phyloP scores from a whole-genome alignment of 2,113 vertebrate species.

The Phylloscopus whistleri region DNA sequence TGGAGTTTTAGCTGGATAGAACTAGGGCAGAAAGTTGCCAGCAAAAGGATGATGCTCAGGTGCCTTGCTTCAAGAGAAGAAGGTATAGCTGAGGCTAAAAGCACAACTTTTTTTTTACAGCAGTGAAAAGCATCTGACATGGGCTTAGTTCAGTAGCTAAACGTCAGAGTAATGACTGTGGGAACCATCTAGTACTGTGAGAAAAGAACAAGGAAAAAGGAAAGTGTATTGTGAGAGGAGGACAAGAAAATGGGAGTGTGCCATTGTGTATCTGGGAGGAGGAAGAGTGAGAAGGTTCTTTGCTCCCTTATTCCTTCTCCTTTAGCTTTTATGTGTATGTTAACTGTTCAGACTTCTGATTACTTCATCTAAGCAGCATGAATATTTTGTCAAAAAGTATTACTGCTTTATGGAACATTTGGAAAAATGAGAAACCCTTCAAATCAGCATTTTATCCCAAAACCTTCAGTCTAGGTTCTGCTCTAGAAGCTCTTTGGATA shows the following conservation, averaged over 20 bases:
- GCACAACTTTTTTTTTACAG: not conserved
- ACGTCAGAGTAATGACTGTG: not conserved
- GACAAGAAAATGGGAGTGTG: not conserved
- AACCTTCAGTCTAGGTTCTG: not conserved
- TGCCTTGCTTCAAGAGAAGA: not conserved
- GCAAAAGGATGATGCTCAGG: rapidly evolving
- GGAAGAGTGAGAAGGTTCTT: not conserved
- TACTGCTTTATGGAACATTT: not conserved
- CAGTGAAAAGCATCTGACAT: not conserved
- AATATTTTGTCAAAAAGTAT: not conserved
- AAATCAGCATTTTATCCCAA: not conserved
- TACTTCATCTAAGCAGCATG: not conserved
- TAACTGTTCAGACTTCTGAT: not conserved
- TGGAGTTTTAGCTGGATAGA: not conserved
- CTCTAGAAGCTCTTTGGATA: not conserved
- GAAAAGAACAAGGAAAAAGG: not conserved
- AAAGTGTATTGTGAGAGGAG: not conserved
- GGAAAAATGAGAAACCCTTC: not conserved
- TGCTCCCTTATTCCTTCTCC: not conserved
- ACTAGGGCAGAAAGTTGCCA: not conserved
- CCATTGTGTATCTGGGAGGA: not conserved
- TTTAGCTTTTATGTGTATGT: not conserved
- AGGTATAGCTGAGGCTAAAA: not conserved
- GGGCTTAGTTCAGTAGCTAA: not conserved
- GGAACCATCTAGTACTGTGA: not conserved